Percentiles rank a stretch among this genome's conserved stretches.
Conservation (phyloP, 2,888 invertebrate species). For the Heliconius ethilla region DNA sequence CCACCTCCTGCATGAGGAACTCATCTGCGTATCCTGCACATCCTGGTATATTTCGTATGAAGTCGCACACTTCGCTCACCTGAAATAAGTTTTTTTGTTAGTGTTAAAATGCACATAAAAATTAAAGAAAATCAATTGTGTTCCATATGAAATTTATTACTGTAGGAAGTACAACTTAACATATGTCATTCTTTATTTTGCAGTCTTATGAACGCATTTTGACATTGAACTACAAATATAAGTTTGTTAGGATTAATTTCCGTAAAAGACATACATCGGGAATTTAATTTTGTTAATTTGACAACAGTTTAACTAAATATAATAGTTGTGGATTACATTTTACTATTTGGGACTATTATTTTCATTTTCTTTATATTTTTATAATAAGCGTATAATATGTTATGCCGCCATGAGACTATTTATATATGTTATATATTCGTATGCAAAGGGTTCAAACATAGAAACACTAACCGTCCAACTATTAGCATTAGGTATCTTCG, state of each 20-base stretch:
- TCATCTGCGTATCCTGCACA: conserved; percentile 97
- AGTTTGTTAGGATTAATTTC: no score
- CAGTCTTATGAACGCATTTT: no score
- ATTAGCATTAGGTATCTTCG: conserved; percentile 62
- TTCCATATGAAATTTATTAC: no score
- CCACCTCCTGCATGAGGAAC: conserved; percentile 97
- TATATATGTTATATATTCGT: not conserved
- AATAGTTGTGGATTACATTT: not conserved
- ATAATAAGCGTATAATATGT: not conserved
- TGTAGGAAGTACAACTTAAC: no score
- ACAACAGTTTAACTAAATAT: no score
- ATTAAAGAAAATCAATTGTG: no score
- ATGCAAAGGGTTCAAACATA: not conserved
- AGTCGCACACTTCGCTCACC: conserved; percentile 94
- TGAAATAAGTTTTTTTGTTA: conserved; percentile 54
- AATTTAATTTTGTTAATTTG: no score
- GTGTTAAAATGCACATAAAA: not conserved
- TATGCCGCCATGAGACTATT: not conserved
- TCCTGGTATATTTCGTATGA: conserved; percentile 93
- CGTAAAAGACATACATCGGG: no score
- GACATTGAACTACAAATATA: no score
- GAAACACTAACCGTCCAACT: conserved; percentile 68
- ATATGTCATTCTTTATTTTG: no score
- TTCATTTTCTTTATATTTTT: not conserved
- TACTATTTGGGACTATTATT: not conserved